Base-by-base conservation (phyloP, 2,113 vertebrate species). In the Spilogale gracilis region DNA sequence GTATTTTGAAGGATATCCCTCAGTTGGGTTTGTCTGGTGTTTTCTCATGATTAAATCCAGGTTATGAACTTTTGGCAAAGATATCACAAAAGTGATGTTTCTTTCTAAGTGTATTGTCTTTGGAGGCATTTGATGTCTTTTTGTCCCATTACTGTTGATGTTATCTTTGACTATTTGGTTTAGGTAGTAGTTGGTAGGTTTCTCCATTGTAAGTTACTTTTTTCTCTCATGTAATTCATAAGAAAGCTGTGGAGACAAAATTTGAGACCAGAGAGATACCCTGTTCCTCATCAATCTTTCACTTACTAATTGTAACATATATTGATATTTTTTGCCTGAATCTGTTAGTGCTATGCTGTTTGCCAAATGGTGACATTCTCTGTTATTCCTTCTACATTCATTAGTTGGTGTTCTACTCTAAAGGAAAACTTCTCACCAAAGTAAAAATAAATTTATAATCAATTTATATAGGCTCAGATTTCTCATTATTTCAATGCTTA, bases 401-500 rank as follows among this genome's bases (percentile, higher is more conserved):
- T 65, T 91, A 74, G 50, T 91, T 92, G 43, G 4, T 87, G 43
- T 83, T 79, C 67, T 76, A 54, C 25, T 63, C 71, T 58, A 43
- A 96, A 32, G 23, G 76, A 91, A 67, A 88, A 2, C 58, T 61
- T 88, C 16, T 76, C 2, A 89, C 25, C n/a, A 27, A 76, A 83
- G 67, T 50, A 79, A 92, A 91, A 85, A 67, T 79, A 86, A 73
- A 54, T 92, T 86, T 94, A 17, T 25, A 52, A 52, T 76, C 43
- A 60, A 23, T 78, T 78, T 50, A 78, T 67, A 82, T 73, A 83
- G 11, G 79, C 43, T 78, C 10, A 25, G 43, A 74, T 61, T 81
- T 87, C 65, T 52, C 45, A 61, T 65, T 91, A 48, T 85, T 85
- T 96, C 48, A 73, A 30, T 94, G 56, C 21, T 81, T 93, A 27